Evolutionary conservation across 2,888 invertebrate genomes (phyloP).

Genomic region (Tubulanus polymorphus): DNA sequence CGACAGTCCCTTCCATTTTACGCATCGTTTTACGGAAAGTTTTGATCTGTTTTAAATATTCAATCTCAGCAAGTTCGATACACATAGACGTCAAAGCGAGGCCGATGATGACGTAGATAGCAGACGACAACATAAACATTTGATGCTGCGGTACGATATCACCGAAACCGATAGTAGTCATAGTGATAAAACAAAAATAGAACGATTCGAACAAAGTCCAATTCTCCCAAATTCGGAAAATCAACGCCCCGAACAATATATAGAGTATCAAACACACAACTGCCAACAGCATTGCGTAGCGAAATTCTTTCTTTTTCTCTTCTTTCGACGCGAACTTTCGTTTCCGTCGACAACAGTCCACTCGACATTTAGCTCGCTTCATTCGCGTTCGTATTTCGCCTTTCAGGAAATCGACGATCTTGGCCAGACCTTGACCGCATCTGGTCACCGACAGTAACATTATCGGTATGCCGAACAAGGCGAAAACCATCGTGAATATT

Average conservation of each 20-base stretch:
- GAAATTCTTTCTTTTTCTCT: neutral
- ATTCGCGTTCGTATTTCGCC: too few relatives aligned
- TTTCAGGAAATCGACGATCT: neutral
- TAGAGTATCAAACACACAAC: neutral
- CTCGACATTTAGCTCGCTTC: too few relatives aligned
- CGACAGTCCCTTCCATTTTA: too few relatives aligned
- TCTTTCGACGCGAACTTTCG: neutral
- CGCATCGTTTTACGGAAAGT: too few relatives aligned
- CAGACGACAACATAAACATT: neutral
- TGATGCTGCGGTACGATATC: neutral
- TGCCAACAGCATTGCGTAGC: neutral
- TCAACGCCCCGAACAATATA: neutral
- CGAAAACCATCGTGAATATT: neutral
- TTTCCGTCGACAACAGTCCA: neutral
- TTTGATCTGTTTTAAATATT: neutral
- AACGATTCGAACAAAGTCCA: neutral
- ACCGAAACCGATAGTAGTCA: neutral
- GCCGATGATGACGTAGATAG: neutral
- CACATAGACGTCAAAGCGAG: constrained; percentile 1
- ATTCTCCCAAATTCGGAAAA: neutral
- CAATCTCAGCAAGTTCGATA: neutral
- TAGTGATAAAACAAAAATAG: constrained; percentile 1
- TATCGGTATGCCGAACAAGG: neutral
- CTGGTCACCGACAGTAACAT: constrained; percentile 1
- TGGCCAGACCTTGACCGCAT: constrained; percentile 1